phyloP scores from a whole-genome alignment of 1,140 invertebrate genomes.

The Heliconius himera region DNA sequence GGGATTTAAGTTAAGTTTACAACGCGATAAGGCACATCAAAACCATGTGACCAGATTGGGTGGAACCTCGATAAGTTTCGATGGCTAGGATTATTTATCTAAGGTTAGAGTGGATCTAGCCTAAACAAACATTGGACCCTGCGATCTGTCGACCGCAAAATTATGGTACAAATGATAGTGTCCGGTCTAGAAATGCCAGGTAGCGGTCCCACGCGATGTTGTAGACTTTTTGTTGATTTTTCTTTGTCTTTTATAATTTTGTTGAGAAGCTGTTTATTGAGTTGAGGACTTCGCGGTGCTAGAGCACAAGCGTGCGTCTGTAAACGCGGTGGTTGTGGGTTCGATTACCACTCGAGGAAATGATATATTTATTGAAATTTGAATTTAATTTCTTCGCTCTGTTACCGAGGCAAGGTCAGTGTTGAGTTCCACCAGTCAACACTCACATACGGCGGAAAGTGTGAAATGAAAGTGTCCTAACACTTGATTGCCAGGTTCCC shows the following conservation, averaged over 20 bases:
- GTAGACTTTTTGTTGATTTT: background rate
- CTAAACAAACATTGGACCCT: slow-evolving; percentile 27
- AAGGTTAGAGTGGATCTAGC: slow-evolving; percentile 2
- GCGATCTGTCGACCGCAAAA: slow-evolving; percentile 29
- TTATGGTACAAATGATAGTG: slow-evolving; percentile 20
- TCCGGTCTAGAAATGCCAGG: slow-evolving; percentile 26
- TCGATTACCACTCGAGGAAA: too few relatives aligned
- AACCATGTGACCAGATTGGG: background rate
- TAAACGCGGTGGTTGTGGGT: too few relatives aligned
- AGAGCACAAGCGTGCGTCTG: too few relatives aligned
- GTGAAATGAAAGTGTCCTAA: too few relatives aligned
- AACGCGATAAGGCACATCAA: slow-evolving; percentile 3
- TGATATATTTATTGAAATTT: too few relatives aligned
- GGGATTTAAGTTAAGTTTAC: slow-evolving; percentile 14
- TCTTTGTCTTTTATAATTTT: background rate
- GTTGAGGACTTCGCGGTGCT: too few relatives aligned
- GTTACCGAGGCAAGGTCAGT: too few relatives aligned
- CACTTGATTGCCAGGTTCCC: too few relatives aligned
- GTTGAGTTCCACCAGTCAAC: too few relatives aligned
- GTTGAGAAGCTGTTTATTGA: background rate
- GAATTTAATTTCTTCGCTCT: too few relatives aligned
- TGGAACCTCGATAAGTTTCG: background rate
- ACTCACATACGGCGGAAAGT: too few relatives aligned
- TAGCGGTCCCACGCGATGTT: background rate
- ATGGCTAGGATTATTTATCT: slow-evolving; percentile 4